Conservation (phyloP, 2,113 vertebrate species). For the Coptodon bakossiorum region DNA sequence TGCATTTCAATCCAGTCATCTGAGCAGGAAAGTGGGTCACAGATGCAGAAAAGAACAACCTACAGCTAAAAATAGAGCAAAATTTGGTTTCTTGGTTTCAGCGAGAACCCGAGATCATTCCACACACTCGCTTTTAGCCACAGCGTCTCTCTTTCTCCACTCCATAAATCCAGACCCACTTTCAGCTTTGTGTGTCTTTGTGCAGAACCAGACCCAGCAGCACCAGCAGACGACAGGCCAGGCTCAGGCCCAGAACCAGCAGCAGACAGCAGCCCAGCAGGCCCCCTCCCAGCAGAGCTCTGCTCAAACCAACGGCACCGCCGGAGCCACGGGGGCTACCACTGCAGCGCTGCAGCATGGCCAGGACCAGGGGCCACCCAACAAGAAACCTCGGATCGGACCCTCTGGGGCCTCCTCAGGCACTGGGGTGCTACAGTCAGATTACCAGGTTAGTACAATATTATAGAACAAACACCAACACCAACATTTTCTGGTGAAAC, state of each 20-base stretch:
- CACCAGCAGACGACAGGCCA: conserved; percentile 85
- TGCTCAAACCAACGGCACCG: conserved; percentile 86
- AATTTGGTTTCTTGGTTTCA: background rate
- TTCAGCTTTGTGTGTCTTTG: background rate
- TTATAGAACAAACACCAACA: background rate
- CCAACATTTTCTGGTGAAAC: background rate
- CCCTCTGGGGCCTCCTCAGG: conserved; percentile 86
- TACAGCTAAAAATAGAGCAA: background rate
- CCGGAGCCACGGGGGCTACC: conserved; percentile 36
- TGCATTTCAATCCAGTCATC: background rate
- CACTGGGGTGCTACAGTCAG: conserved; percentile 84
- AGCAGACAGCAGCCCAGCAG: conserved; percentile 68
- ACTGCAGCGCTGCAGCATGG: conserved; percentile 78
- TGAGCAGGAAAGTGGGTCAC: background rate
- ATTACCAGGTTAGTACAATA: conserved; percentile 85
- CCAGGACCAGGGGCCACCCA: conserved; percentile 88
- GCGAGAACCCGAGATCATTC: background rate
- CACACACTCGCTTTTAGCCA: background rate
- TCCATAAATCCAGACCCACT: background rate
- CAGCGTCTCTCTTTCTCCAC: background rate
- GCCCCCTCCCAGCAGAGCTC: conserved; percentile 80
- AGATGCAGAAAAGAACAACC: background rate
- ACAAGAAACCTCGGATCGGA: conserved; percentile 92
- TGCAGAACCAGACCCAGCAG: conserved; percentile 87
- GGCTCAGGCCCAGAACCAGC: conserved; percentile 76